Conservation (phyloP, 2,888 invertebrate species). For the Syrphus vitripennis region DNA sequence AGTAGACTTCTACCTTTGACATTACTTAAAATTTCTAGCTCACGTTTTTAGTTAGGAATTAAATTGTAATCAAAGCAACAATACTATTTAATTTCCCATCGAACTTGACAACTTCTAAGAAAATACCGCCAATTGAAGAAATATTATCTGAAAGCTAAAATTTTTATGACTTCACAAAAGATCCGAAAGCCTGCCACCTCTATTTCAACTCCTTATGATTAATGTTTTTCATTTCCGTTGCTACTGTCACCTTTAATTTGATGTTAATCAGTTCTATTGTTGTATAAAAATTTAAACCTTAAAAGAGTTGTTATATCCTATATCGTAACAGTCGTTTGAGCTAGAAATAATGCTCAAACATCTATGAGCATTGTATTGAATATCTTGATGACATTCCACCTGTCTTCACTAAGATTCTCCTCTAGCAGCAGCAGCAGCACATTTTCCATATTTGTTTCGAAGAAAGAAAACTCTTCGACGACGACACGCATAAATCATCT, state of each 20-base stretch:
- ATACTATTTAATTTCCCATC: background rate
- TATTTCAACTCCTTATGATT: background rate
- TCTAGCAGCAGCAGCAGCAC: slow-evolving; percentile 22
- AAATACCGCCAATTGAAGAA: background rate
- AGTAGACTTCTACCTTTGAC: too few relatives aligned
- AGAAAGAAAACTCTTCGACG: background rate
- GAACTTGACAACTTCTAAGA: background rate
- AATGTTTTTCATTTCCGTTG: slow-evolving; percentile 10
- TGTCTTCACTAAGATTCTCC: slow-evolving; percentile 2
- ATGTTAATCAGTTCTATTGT: slow-evolving; percentile 34
- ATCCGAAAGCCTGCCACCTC: background rate
- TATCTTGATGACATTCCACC: slow-evolving; percentile 49
- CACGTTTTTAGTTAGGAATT: too few relatives aligned
- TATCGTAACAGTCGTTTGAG: slow-evolving; percentile 1
- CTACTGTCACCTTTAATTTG: slow-evolving; percentile 20
- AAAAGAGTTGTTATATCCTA: background rate
- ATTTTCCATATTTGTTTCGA: slow-evolving; percentile 17
- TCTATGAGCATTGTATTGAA: background rate
- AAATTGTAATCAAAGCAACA: background rate
- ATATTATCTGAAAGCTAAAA: background rate
- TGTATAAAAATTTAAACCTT: background rate
- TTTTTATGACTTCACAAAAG: background rate
- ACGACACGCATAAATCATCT: slow-evolving; percentile 59
- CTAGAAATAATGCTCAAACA: slow-evolving; percentile 40
- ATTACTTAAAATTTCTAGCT: too few relatives aligned